These are phyloP conservation scores for Gnatocerus cornutus DNA, from an alignment of 2,888 invertebrate species.

Conservation along the genomic window DNA sequence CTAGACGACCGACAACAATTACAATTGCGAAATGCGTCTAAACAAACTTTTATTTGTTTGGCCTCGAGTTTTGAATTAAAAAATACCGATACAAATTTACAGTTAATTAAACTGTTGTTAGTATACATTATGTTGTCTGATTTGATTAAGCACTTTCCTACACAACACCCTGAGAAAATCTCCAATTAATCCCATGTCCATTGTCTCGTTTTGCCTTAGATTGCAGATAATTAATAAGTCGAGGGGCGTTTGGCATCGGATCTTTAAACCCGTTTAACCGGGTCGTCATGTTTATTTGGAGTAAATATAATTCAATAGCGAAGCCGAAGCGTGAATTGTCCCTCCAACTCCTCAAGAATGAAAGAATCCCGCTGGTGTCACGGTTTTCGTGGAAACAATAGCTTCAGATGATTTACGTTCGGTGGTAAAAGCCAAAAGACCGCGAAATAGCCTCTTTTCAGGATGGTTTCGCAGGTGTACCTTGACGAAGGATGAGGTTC, in stretches of 20 bases:
- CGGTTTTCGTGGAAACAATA: constrained; percentile 56
- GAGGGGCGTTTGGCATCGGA: constrained; percentile 28
- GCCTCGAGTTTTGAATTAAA: constrained; percentile 42
- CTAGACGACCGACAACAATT: not conserved
- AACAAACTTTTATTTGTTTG: constrained; percentile 39
- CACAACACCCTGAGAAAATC: constrained; percentile 14
- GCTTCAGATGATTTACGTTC: constrained; percentile 55
- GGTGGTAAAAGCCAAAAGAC: constrained; percentile 46
- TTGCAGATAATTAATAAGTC: constrained; percentile 16
- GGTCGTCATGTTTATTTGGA: constrained; percentile 50
- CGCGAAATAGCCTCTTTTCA: constrained; percentile 36
- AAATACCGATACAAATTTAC: constrained; percentile 39
- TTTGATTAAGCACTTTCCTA: constrained; percentile 20
- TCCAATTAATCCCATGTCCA: constrained; percentile 2
- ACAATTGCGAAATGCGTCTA: constrained; percentile 25
- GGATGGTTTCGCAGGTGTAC: constrained; percentile 3
- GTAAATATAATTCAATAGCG: constrained; percentile 45
- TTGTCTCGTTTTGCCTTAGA: constrained; percentile 8
- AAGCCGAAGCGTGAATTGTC: constrained; percentile 46
- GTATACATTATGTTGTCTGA: constrained; percentile 24
- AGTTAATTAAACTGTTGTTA: constrained; percentile 39
- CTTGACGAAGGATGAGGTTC: not conserved
- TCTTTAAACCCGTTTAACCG: constrained; percentile 47
- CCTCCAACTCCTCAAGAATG: constrained; percentile 18
- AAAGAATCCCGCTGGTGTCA: constrained; percentile 46